Conservation (phyloP, 2,113 vertebrate genomes). For the Sinocyclocheilus anophthalmus region DNA sequence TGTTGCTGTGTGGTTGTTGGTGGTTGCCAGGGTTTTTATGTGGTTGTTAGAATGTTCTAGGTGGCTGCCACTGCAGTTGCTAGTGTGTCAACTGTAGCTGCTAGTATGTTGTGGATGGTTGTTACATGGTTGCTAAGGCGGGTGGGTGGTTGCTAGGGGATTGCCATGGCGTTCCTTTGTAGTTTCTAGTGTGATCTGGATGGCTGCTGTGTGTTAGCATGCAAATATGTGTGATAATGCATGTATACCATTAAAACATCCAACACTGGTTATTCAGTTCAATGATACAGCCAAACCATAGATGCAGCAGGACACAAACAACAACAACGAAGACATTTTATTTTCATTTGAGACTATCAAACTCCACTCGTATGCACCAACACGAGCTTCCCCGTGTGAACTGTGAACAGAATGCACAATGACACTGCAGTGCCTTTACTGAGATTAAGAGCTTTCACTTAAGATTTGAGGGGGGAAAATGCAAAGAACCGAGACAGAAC, state of each 20-base stretch:
- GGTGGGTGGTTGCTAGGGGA: neutral
- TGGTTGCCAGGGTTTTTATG: too few species aligned
- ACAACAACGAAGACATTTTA: too few species aligned
- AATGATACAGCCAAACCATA: too few species aligned
- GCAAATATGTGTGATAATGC: neutral
- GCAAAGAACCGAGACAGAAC: neutral
- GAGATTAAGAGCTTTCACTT: neutral
- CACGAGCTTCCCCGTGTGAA: neutral
- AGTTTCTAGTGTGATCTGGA: neutral
- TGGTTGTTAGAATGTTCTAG: too few species aligned
- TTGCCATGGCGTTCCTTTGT: neutral
- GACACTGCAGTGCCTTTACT: slow-evolving; percentile 25
- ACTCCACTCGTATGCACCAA: neutral
- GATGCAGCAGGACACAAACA: too few species aligned
- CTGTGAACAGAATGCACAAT: slow-evolving; percentile 13
- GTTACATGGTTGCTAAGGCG: neutral
- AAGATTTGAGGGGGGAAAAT: neutral
- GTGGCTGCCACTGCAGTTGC: too few species aligned
- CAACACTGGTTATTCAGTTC: too few species aligned
- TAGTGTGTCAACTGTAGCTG: too few species aligned
- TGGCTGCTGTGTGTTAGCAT: neutral
- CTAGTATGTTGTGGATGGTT: too few species aligned
- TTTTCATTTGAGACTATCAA: neutral
- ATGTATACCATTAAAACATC: neutral
- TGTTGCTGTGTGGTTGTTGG: too few species aligned